A percentile compares a stretch with the other conserved stretches of the same genome.
Evolutionary conservation across 2,888 invertebrate species (phyloP).

Genomic region (Drosophila pullipes): DNA sequence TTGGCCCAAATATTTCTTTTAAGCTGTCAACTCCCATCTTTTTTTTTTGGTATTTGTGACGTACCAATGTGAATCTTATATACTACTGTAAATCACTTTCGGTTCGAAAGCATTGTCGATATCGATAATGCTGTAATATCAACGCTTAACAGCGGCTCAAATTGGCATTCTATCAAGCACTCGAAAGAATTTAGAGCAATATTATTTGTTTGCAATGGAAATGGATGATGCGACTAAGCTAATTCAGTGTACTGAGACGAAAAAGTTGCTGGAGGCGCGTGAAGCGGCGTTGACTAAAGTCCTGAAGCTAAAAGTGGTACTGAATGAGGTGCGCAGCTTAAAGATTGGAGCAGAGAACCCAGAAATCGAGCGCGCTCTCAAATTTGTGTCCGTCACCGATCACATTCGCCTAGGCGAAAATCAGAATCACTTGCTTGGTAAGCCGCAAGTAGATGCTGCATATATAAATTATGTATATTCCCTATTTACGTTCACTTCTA

Average conservation of each 20-base stretch:
- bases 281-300: constrained; percentile 69
- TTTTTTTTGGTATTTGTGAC: neutral
- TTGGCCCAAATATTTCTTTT: too few species aligned
- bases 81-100: neutral
- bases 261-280: constrained; percentile 68
- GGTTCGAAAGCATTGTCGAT: constrained; percentile 2
- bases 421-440: constrained; percentile 60
- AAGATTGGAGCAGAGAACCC: constrained; percentile 38
- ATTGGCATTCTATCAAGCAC: neutral
- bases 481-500: neutral
- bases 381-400: constrained; percentile 61
- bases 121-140: constrained; percentile 10
- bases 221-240: constrained; percentile 58
- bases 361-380: constrained; percentile 61
- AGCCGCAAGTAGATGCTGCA: neutral
- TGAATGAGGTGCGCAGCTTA: constrained; percentile 65
- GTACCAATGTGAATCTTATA: neutral
- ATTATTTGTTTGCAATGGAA: constrained; percentile 3
- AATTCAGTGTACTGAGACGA: constrained; percentile 69
- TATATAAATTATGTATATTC: neutral
- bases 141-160: constrained; percentile 2
- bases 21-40: neutral
- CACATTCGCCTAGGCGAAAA: constrained; percentile 58
- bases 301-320: constrained; percentile 74
- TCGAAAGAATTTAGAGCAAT: neutral